Evolutionary conservation across 2,888 invertebrate genomes (phyloP).

Genomic region (Meliscaeva auricollis): DNA sequence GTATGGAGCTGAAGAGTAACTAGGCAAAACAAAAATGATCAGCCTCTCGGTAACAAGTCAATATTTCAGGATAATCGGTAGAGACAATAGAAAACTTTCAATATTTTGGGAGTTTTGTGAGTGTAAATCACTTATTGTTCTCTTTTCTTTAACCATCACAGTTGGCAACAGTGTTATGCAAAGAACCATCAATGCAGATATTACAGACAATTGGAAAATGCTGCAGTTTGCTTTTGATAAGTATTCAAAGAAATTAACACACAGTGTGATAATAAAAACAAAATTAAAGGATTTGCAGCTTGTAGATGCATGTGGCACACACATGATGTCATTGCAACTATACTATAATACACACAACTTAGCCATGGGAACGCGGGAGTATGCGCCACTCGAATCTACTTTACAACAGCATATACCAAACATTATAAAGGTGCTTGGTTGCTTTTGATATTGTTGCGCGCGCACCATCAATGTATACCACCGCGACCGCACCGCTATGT

Average conservation of each 20-base stretch:
- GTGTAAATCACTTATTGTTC: too few relatives aligned
- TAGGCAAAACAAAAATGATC: too few relatives aligned
- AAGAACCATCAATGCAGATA: conserved; percentile 56
- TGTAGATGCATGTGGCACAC: conserved; percentile 54
- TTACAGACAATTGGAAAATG: conserved; percentile 71
- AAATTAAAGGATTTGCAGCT: conserved; percentile 70
- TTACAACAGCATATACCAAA: background rate
- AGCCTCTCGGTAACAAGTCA: too few relatives aligned
- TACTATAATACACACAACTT: background rate
- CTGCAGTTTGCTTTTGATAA: conserved; percentile 63
- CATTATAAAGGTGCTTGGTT: background rate
- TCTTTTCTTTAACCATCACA: background rate
- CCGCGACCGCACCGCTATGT: background rate
- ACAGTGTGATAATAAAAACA: conserved; percentile 62
- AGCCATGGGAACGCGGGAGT: conserved; percentile 68
- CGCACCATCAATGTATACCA: background rate
- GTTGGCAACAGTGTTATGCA: conserved; percentile 2
- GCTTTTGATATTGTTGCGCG: conserved; percentile 5
- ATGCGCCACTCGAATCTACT: conserved; percentile 40
- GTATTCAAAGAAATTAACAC: conserved; percentile 74
- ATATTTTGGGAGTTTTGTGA: too few relatives aligned
- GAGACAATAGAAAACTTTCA: too few relatives aligned
- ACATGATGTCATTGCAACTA: conserved; percentile 65
- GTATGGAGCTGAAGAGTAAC: too few relatives aligned
- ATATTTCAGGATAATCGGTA: too few relatives aligned